Conservation (phyloP, 2,113 vertebrate genomes). For the Gambusia affinis region DNA sequence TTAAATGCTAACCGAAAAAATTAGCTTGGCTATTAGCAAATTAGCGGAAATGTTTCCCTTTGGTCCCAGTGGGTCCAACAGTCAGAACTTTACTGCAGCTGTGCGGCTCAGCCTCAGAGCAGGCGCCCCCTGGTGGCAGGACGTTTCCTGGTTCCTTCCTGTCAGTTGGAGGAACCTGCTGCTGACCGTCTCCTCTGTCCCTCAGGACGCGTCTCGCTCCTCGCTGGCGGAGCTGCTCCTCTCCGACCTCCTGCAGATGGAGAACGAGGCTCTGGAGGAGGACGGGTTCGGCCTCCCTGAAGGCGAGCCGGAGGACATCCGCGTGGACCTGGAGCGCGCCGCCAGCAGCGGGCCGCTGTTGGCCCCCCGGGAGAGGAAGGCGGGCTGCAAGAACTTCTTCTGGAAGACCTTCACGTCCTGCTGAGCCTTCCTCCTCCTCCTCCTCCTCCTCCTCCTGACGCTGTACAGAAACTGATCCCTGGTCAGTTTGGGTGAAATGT, state of each 20-base stretch:
- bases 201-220: conserved; percentile 89
- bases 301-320: conserved; percentile 86
- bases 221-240: conserved; percentile 89
- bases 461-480: conserved; percentile 30
- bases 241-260: conserved; percentile 90
- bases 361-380: conserved; percentile 94
- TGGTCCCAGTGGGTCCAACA: too few species aligned
- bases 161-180: too few species aligned
- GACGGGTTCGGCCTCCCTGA: conserved; percentile 81
- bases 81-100: too few species aligned
- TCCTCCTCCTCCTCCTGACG: conserved; percentile 1
- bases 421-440: conserved; percentile 73
- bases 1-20: too few species aligned
- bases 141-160: too few species aligned
- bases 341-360: conserved; percentile 75
- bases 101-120: background rate
- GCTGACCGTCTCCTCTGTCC: background rate
- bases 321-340: conserved; percentile 86
- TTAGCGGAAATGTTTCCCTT: background rate
- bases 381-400: conserved; percentile 99
- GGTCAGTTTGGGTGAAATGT: conserved; percentile 26
- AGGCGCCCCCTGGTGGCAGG: too few species aligned
- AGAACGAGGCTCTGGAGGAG: conserved; percentile 93
- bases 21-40: too few species aligned
- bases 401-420: conserved; percentile 99